Evolutionary conservation across 2,888 invertebrate genomes (phyloP), one percentile per base, ranked within the genome.

Genomic region (Hermaeophaga mercurialis): DNA sequence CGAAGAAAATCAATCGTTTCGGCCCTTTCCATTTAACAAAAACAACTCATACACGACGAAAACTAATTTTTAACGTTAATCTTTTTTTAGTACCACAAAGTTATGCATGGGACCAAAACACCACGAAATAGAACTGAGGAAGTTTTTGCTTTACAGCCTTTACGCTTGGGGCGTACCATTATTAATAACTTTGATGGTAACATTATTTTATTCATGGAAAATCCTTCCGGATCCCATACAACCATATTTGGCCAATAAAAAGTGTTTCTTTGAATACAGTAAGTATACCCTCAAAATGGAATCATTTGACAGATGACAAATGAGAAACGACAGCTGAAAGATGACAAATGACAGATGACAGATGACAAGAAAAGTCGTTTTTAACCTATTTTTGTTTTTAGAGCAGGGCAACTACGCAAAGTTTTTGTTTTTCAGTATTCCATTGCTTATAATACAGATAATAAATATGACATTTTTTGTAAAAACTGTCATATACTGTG

Each of bases 101-200:
- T 41, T 62, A 33, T 63, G 63, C 36, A 63, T 66, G 26, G 79
- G 81, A 19, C 78, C 79, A 3, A 78, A 80, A 66, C 71, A 76
- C 78, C 62, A 79, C 11, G 74, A 74, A 45, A 77, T 80, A 1
- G 82, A 83, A 58, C 69, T 79, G 24, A 83, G 81, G 43, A 81
- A 84, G 58, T 88, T 90, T 70, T 53, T 85, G 2, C 78, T 80
- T 69, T 91, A 90, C 73, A 86, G 86, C 0, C 39, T 85, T 1
- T 89, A 89, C 72, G 88, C 89, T 1, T 91, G 89, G 89, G 84
- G 85, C 2, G 66, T 84, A 1, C 82, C 90, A 0, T 69, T 84
- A 2, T 26, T 81, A 1, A 71, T 89, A 36, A 85, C 86, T 0
- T 62, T 78, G 7, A 71, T 81, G 4, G 83, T 84, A 55, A 80